phyloP scores from a whole-genome alignment of 2,797 vertebrate genomes.

The Sebastiscus tertius region DNA sequence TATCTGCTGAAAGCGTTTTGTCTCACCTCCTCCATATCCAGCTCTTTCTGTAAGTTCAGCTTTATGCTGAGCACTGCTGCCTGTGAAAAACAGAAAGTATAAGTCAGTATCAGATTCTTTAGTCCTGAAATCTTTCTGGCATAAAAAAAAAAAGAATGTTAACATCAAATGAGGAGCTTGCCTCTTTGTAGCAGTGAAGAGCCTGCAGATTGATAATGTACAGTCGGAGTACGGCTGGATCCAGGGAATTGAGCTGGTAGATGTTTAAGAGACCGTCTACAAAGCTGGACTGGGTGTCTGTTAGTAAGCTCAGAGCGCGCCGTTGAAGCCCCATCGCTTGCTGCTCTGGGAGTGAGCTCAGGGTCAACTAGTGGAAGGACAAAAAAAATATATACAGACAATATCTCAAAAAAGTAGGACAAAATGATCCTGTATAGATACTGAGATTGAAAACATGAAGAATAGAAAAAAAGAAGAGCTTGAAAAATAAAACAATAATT shows the following conservation, averaged over 20 bases:
- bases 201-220: conserved; percentile 69
- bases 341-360: conserved; percentile 60
- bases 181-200: conserved; percentile 76
- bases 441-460: neutral
- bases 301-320: conserved; percentile 72
- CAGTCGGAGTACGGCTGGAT: conserved; percentile 57
- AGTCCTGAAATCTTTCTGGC: neutral
- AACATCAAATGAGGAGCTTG: conserved; percentile 24
- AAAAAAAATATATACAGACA: neutral
- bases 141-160: neutral
- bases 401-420: neutral
- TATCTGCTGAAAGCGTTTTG: neutral
- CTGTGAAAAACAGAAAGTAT: conserved; percentile 43
- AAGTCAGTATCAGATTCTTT: neutral
- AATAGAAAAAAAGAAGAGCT: neutral
- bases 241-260: conserved; percentile 76
- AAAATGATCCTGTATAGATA: neutral
- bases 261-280: conserved; percentile 72
- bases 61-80: conserved; percentile 72
- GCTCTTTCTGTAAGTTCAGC: conserved; percentile 76
- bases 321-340: conserved; percentile 60
- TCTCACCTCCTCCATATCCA: conserved; percentile 83
- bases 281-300: conserved; percentile 63
- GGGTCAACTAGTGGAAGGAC: conserved; percentile 49
- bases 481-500: neutral